Evolutionary conservation across 2,113 vertebrate genomes (phyloP).

Genomic region (Coryphaenoides rupestris): DNA sequence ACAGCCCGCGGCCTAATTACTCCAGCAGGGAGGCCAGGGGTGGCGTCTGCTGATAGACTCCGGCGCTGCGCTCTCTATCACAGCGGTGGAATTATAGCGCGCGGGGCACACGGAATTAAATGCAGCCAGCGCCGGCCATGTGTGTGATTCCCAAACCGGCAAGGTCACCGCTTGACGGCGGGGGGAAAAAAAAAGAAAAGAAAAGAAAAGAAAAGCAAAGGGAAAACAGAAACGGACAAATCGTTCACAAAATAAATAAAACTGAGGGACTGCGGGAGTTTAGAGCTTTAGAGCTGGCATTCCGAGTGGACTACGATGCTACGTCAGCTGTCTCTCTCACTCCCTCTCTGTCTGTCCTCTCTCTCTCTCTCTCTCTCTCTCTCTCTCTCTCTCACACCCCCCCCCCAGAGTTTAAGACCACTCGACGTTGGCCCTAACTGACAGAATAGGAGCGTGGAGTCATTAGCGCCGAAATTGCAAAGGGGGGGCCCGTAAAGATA

Average conservation of each 20-base stretch:
- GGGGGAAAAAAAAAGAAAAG: no score
- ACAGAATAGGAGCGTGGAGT: conserved; percentile 10
- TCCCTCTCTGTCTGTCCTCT: no score
- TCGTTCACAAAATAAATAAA: no score
- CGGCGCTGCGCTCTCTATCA: neutral
- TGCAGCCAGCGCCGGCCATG: no score
- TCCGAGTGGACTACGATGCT: no score
- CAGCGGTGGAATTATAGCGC: no score
- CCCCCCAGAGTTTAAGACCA: conserved; percentile 2
- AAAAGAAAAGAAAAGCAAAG: conserved; percentile 9
- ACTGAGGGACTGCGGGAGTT: conserved; percentile 1
- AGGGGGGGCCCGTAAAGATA: neutral
- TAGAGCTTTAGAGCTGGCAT: conserved; percentile 2
- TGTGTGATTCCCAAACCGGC: no score
- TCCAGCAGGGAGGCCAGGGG: conserved; percentile 55
- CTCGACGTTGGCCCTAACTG: neutral
- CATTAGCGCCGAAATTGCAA: conserved; percentile 15
- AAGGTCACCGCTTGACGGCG: no score
- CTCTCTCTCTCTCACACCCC: no score
- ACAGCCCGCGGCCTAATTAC: conserved; percentile 58
- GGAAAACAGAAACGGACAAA: no score
- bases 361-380: no score
- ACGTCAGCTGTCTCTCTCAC: conserved; percentile 29
- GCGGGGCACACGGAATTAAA: no score
- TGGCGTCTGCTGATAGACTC: conserved; percentile 44